Conservation (phyloP, 2,888 invertebrate genomes). For the Phragmatobia fuliginosa region DNA sequence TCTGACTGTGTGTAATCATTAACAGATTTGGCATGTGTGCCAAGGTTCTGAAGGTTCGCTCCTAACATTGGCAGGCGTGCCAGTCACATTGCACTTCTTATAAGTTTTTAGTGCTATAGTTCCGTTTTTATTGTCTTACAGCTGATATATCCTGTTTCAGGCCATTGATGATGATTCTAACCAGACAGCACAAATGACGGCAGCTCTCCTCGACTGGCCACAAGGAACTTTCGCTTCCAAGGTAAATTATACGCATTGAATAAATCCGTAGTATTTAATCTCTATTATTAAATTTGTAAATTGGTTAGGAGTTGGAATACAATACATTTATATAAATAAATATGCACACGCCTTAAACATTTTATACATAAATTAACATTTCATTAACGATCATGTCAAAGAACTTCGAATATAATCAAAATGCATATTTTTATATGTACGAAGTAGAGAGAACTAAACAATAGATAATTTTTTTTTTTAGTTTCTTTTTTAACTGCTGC, state of each 20-base stretch:
- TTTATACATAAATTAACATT: too few species aligned
- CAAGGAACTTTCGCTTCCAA: conserved; percentile 99
- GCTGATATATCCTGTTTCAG: conserved; percentile 71
- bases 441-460: too few species aligned
- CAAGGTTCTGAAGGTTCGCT: too few species aligned
- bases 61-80: not conserved
- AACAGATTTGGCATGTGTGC: too few species aligned
- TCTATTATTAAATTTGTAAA: too few species aligned
- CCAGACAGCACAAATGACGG: conserved; percentile 99
- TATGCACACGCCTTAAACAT: too few species aligned
- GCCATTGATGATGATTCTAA: conserved; percentile 99
- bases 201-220: conserved; percentile 98
- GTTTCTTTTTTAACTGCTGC: too few species aligned
- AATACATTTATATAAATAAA: not conserved
- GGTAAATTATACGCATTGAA: conserved; percentile 72
- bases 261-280: not conserved
- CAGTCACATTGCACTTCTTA: not conserved
- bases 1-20: too few species aligned
- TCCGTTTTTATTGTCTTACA: not conserved
- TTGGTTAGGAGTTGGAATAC: not conserved
- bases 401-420: not conserved
- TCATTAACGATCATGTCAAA: too few species aligned
- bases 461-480: too few species aligned
- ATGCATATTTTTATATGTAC: not conserved
- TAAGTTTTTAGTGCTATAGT: too few species aligned